Base-by-base conservation (phyloP, 2,888 invertebrate genomes). In the Meghimatium bilineatum region DNA sequence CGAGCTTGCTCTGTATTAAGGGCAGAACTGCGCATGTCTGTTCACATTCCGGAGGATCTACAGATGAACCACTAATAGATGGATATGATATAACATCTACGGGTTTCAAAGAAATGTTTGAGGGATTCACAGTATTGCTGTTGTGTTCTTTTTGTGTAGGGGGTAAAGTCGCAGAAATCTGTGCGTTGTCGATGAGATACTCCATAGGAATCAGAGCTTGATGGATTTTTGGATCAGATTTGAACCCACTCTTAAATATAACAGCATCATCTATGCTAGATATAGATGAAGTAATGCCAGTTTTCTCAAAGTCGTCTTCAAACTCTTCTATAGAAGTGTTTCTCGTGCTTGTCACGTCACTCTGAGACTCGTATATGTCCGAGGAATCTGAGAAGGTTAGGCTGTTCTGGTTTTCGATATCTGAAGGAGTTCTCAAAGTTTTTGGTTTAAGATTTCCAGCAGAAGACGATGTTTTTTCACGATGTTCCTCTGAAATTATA, bases 331-430 rank as follows among this genome's bases (percentile, higher is more conserved):
- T 56, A 38, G 72, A 80, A 5, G 60, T 80, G n/a, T 52, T 80
- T 23, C 71, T 52, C 0, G 71, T 56, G 29, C 38, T 32, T n/a
- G 20, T 36, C 2, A 60, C 75, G 34, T 66, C 44, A 52, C 60
- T 71, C 14, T 72, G 72, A 14, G 74, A 75, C 12, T 66, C 76
- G 32, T 67, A 52, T 26, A 80, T 71, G 26, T 80, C 80, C 26
- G 72, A 52, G 14, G 80, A 80, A 29, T 80, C 80, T 1, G 72
- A 56, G 29, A 38, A 56, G 6, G 72, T 80, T 36, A 80, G 63
- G 23, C 74, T 84, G 60, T 84, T 84, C 56, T 84, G 60, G 49
- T 84, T 84, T 38, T 84, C 84, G 23, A 80, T 69, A n/a, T 84
- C 84, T 32, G 84, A 84, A 14, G 80, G 75, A 8, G 84, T 84